phyloP scores from a whole-genome alignment of 2,797 vertebrate species.

The Poeciliopsis paucimaculata region DNA sequence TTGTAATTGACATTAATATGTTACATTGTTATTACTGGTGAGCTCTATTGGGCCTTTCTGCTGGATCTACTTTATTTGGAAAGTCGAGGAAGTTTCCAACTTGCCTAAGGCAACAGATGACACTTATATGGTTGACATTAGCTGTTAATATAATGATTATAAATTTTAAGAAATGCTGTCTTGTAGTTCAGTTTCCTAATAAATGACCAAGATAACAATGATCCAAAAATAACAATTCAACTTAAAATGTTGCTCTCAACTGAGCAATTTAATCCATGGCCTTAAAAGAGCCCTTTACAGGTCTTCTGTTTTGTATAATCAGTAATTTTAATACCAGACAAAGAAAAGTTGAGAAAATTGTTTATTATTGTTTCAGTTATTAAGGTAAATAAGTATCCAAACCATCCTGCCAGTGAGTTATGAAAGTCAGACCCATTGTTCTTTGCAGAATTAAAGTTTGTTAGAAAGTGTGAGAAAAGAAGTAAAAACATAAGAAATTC shows the following conservation, averaged over 20 bases:
- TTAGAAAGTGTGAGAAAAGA: not conserved
- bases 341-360: too few relatives aligned
- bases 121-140: not conserved
- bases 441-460: not conserved
- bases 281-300: not conserved
- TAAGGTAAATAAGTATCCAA: not conserved
- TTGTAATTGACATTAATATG: not conserved
- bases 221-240: too few relatives aligned
- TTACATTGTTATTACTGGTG: not conserved
- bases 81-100: not conserved
- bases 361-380: not conserved
- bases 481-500: not conserved
- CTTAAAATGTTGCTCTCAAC: too few relatives aligned
- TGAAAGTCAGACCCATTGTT: not conserved
- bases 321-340: too few relatives aligned
- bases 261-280: not conserved
- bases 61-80: not conserved
- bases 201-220: not conserved
- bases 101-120: not conserved
- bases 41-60: not conserved
- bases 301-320: not conserved
- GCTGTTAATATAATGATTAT: not conserved
- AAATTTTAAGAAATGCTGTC: not conserved
- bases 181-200: not conserved
- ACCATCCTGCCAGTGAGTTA: not conserved